These are phyloP conservation scores for Elegia similella DNA, from an alignment of 2,888 invertebrate genomes.

Conservation along the genomic window DNA sequence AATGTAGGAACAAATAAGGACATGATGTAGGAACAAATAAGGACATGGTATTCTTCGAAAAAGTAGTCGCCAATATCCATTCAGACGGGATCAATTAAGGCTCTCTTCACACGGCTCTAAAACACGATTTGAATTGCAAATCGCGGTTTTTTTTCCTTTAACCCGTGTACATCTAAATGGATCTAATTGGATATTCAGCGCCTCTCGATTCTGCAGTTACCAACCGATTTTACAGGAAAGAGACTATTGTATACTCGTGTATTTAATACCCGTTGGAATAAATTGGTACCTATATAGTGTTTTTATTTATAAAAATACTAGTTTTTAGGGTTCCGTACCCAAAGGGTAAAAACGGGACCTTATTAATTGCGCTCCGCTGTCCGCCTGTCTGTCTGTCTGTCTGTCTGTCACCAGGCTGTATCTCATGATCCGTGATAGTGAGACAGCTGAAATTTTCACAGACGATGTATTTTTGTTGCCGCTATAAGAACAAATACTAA, in stretches of 20 bases:
- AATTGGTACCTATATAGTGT: not conserved
- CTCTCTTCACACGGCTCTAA: conserved; percentile 52
- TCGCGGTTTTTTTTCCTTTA: conserved; percentile 51
- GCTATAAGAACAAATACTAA: too few relatives aligned
- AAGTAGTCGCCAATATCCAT: not conserved
- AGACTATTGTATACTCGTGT: not conserved
- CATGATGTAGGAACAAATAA: not conserved
- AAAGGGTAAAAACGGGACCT: too few relatives aligned
- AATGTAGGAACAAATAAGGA: too few relatives aligned
- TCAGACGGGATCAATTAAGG: conserved; percentile 48
- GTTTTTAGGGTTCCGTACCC: too few relatives aligned
- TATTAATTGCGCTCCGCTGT: too few relatives aligned
- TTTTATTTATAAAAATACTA: too few relatives aligned
- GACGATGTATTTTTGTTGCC: too few relatives aligned
- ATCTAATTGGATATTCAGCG: conserved; percentile 59
- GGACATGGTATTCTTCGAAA: not conserved
- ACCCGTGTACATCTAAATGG: conserved; percentile 48
- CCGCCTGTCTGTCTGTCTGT: too few relatives aligned
- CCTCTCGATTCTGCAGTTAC: not conserved
- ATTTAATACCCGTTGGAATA: not conserved
- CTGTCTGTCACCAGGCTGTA: too few relatives aligned
- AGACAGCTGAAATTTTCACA: too few relatives aligned
- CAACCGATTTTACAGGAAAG: not conserved
- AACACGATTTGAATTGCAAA: conserved; percentile 69
- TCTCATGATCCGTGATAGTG: too few relatives aligned